Percentiles rank a stretch among this genome's conserved stretches.
These are phyloP conservation scores for Lophotis ruficrista DNA, from an alignment of 2,113 vertebrate genomes.

Conservation along the genomic window DNA sequence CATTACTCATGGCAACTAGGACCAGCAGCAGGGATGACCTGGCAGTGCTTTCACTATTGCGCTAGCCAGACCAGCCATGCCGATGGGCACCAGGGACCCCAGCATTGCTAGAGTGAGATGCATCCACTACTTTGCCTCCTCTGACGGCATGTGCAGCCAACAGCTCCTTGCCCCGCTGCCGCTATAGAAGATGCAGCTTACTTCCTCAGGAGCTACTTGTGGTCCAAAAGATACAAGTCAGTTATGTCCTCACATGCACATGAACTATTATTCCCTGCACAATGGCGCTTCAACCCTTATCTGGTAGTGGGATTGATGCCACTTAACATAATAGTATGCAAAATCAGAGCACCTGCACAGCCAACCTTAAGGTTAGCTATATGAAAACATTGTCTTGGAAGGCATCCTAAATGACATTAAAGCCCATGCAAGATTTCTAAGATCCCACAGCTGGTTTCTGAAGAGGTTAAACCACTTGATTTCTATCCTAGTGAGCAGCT, in stretches of 20 bases:
- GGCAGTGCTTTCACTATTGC: neutral
- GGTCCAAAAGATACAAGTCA: neutral
- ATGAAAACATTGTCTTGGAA: neutral
- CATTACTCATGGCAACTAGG: neutral
- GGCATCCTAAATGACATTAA: neutral
- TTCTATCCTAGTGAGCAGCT: neutral
- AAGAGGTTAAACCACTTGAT: neutral
- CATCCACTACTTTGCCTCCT: neutral
- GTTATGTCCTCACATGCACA: neutral
- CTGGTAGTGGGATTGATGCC: neutral
- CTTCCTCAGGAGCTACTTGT: neutral
- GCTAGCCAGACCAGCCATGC: neutral
- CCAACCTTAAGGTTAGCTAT: neutral
- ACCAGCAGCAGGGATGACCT: neutral
- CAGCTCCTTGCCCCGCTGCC: rapidly evolving
- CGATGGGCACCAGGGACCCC: neutral
- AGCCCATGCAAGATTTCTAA: neutral
- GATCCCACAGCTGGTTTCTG: neutral
- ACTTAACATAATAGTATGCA: neutral
- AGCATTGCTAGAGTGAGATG: neutral
- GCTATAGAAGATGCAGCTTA: neutral
- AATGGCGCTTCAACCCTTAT: neutral
- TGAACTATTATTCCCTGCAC: neutral
- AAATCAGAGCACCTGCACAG: neutral
- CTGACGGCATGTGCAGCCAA: neutral